Conservation (phyloP, 1,140 invertebrate genomes). For the Mylabris phalerata region DNA sequence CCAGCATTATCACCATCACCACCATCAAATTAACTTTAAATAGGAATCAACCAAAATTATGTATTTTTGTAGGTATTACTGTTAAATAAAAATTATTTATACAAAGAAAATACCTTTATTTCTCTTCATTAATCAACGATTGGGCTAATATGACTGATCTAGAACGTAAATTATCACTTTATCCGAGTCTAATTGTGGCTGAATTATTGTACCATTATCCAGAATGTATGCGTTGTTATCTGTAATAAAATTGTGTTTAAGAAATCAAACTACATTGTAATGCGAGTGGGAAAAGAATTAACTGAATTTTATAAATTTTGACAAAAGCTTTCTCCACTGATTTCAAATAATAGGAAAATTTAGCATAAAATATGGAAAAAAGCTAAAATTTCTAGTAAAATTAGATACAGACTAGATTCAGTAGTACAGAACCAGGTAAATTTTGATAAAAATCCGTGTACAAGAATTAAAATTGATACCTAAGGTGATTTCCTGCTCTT, state of each 20-base stretch:
- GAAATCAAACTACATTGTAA: too few relatives aligned
- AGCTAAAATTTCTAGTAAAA: too few relatives aligned
- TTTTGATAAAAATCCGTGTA: background rate
- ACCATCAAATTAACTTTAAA: too few relatives aligned
- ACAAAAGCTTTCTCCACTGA: too few relatives aligned
- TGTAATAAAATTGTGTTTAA: background rate
- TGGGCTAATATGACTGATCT: background rate
- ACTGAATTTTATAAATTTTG: too few relatives aligned
- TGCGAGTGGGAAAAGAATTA: too few relatives aligned
- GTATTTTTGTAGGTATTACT: background rate
- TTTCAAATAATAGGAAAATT: too few relatives aligned
- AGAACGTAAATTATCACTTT: slow-evolving; percentile 29
- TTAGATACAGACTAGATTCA: too few relatives aligned
- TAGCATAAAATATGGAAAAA: too few relatives aligned
- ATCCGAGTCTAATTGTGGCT: slow-evolving; percentile 22
- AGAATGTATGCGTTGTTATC: slow-evolving; percentile 30
- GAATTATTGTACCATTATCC: slow-evolving; percentile 29
- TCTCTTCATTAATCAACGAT: too few relatives aligned
- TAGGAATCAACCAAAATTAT: too few relatives aligned
- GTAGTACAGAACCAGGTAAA: background rate
- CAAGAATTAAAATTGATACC: slow-evolving; percentile 12
- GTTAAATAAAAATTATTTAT: background rate
- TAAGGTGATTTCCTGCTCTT: slow-evolving; percentile 26
- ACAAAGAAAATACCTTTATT: background rate
- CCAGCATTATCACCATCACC: too few relatives aligned